These are phyloP conservation scores for Heliocidaris tuberculata DNA, from an alignment of 35 echinoderm and acorn worm genomes.

Conservation along the genomic window DNA sequence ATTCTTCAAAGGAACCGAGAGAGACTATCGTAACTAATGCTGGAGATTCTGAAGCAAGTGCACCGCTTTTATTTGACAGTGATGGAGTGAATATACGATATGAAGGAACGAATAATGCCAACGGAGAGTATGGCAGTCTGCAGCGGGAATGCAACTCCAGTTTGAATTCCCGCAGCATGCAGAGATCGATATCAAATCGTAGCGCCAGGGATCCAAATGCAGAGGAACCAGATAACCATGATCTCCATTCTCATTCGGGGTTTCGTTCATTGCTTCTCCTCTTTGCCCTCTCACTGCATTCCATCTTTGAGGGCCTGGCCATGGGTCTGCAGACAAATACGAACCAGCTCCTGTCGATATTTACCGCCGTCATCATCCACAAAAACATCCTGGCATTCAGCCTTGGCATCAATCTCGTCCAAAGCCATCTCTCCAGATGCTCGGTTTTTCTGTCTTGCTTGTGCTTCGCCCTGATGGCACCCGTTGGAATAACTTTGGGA, in stretches of 20 bases:
- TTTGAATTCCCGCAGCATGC: slow-evolving; percentile 12
- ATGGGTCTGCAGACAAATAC: slow-evolving; percentile 65
- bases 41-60: background rate
- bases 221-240: slow-evolving; percentile 57
- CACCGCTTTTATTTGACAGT: background rate
- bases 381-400: slow-evolving; percentile 92
- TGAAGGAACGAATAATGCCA: background rate
- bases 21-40: background rate
- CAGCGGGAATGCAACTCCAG: background rate
- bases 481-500: slow-evolving; percentile 73
- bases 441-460: slow-evolving; percentile 68
- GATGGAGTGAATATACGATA: background rate
- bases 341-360: slow-evolving; percentile 61
- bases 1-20: background rate
- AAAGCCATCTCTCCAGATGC: slow-evolving; percentile 61
- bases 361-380: slow-evolving; percentile 81
- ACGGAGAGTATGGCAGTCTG: background rate
- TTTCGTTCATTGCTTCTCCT: slow-evolving; percentile 75
- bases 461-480: slow-evolving; percentile 87
- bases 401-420: slow-evolving; percentile 79
- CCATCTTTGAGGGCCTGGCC: slow-evolving; percentile 88
- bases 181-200: slow-evolving; percentile 16
- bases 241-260: slow-evolving; percentile 66
- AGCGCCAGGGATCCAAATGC: background rate
- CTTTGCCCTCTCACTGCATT: slow-evolving; percentile 79